Evolutionary conservation across 2,113 vertebrate species (phyloP), one percentile per base, ranked within the genome.

Genomic region (Tachuris rubrigastra): DNA sequence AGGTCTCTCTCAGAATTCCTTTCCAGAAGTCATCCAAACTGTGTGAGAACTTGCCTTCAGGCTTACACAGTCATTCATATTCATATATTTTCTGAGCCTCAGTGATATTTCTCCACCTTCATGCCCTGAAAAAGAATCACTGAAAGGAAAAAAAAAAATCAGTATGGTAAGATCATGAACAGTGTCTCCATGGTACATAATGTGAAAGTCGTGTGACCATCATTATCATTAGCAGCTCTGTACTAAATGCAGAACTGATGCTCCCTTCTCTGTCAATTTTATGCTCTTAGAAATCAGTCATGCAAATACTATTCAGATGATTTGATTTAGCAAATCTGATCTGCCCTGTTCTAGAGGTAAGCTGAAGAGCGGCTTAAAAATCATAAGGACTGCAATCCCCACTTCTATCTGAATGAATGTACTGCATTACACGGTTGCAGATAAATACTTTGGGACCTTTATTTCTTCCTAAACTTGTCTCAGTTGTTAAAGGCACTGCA

Each of bases 251-350:
- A 62, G 67, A 90, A 88, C 63, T 83, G 63, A 65, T 92, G 33
- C 35, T 95, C 22, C 12, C 28, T 84, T 93, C 60, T 90, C 65
- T 81, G 72, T 71, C 87, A 65, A 7, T 90, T 85, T 94, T 90
- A 71, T 81, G 47, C 55, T 83, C 37, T 80, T 52, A 62, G 44
- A 92, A 88, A 93, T 88, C 87, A 88, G 79, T 56, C 87, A 84
- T 74, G 82, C 60, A 95, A 86, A 96, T 65, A 52, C 12, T 11
- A 30, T 78, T 83, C 75, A 68, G 85, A 85, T 86, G 11, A 93
- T 94, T 95, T 81, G 65, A 93, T 96, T 92, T 81, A 94, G 52
- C n/a, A 93, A 80, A 92, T 71, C 79, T 93, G 55, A 88, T 91
- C 63, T 84, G 35, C 22, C 39, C 39, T 80, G 8, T 81, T 88